Conservation (phyloP, 1,140 invertebrate genomes). For the Oscheius sp. region DNA sequence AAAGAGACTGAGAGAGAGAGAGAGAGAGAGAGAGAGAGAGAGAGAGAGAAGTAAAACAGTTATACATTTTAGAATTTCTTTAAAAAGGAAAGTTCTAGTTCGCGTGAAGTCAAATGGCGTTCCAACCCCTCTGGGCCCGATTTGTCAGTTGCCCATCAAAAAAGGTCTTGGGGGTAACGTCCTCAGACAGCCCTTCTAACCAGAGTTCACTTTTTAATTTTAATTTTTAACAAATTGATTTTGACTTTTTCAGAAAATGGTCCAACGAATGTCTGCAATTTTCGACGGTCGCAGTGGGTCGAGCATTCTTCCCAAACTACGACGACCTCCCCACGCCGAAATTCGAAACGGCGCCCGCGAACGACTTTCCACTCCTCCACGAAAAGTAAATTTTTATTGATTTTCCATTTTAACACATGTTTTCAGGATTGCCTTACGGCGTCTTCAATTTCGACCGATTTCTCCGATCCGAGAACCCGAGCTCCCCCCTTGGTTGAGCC, state of each 20-base stretch:
- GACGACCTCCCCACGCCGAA: slow-evolving; percentile 18
- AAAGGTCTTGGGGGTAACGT: too few species aligned
- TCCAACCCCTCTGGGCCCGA: too few species aligned
- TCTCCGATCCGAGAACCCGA: slow-evolving; percentile 16
- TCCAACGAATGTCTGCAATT: slow-evolving; percentile 33
- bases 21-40: too few species aligned
- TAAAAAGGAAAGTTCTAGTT: too few species aligned
- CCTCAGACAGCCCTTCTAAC: too few species aligned
- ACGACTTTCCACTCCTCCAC: slow-evolving; percentile 27
- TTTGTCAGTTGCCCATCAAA: too few species aligned
- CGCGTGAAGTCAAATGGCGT: too few species aligned
- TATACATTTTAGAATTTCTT: too few species aligned
- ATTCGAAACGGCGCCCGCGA: slow-evolving; percentile 31
- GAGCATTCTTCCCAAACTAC: slow-evolving; percentile 21
- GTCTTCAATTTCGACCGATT: slow-evolving; percentile 38
- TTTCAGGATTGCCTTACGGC: slow-evolving; percentile 28
- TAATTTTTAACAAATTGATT: neutral
- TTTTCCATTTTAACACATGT: neutral
- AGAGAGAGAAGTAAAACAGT: too few species aligned
- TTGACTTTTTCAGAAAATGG: slow-evolving; percentile 18
- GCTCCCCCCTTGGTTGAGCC: slow-evolving; percentile 38
- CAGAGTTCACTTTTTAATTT: neutral
- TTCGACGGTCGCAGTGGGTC: slow-evolving; percentile 24
- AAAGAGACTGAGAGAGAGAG: neutral
- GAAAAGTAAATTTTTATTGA: neutral